Percentiles rank a stretch among this genome's conserved stretches.
These are phyloP conservation scores for Drosophila pseudoananassae DNA, from an alignment of 1,140 invertebrate species.

Conservation along the genomic window DNA sequence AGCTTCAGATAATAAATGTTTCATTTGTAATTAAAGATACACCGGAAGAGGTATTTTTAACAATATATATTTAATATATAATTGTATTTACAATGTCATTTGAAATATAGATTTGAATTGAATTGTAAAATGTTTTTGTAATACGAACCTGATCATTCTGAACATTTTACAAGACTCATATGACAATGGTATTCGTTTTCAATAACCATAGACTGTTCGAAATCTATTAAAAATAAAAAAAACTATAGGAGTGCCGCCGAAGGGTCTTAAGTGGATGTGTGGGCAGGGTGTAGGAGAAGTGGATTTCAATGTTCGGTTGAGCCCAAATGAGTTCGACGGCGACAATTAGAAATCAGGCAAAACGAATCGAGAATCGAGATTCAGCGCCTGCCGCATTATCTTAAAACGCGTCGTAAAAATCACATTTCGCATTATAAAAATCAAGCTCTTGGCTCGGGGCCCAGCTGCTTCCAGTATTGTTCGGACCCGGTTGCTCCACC, in stretches of 20 bases:
- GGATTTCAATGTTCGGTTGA: slow-evolving; percentile 45
- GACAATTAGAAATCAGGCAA: slow-evolving; percentile 73
- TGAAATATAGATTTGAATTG: no score
- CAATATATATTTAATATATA: neutral
- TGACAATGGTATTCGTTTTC: neutral
- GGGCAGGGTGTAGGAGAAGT: slow-evolving; percentile 14
- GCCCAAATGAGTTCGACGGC: slow-evolving; percentile 51
- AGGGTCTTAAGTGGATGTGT: slow-evolving; percentile 3
- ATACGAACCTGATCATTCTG: no score
- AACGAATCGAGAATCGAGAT: slow-evolving; percentile 43
- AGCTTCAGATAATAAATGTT: no score
- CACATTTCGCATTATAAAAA: slow-evolving; percentile 80
- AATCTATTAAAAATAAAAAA: slow-evolving; percentile 6
- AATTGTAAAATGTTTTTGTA: no score
- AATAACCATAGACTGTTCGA: neutral
- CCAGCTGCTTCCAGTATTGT: slow-evolving; percentile 63
- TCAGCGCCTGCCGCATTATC: slow-evolving; percentile 64
- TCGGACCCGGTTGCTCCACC: slow-evolving; percentile 15
- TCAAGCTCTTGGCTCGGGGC: slow-evolving; percentile 25
- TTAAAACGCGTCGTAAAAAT: slow-evolving; percentile 78
- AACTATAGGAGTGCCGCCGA: neutral
- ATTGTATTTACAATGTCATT: no score
- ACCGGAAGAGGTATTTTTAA: no score
- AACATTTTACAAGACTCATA: neutral
- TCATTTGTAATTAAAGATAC: no score